phyloP scores from a whole-genome alignment of 2,797 vertebrate species.

The Alca torda region DNA sequence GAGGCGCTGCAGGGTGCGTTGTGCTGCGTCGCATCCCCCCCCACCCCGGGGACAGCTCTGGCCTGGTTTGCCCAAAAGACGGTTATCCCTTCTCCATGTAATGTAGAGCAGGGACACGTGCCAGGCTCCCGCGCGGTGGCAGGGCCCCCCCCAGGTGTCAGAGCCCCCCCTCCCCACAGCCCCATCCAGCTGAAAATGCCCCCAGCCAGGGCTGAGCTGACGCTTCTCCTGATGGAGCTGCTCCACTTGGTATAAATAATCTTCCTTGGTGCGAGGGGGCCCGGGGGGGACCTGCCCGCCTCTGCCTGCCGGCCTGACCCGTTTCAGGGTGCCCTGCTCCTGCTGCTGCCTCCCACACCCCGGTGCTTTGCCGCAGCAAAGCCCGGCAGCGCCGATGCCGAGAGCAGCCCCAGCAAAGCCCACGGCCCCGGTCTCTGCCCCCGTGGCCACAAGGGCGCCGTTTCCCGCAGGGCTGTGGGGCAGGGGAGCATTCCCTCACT shows the following conservation, averaged over 20 bases:
- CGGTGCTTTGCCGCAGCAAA: neutral
- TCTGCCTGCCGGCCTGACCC: neutral
- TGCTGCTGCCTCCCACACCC: rapidly evolving
- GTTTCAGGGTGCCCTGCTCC: neutral
- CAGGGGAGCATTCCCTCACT: rapidly evolving
- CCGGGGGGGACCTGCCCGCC: rapidly evolving
- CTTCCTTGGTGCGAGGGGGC: neutral
- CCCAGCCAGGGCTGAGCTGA: neutral
- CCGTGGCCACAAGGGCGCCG: rapidly evolving
- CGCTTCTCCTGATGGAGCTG: neutral
- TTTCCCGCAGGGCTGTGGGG: neutral
- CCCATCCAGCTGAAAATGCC: neutral
- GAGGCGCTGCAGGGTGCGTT: rapidly evolving
- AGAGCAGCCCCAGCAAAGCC: neutral
- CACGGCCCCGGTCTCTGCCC: neutral
- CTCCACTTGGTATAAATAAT: slow-evolving; percentile 43
- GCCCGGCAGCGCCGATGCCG: rapidly evolving
- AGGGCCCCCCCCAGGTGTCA: rapidly evolving
- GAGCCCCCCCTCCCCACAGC: neutral
- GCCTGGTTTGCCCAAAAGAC: neutral
- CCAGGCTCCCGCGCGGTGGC: rapidly evolving
- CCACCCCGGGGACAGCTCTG: neutral
- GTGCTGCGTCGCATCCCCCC: rapidly evolving
- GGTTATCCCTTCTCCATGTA: rapidly evolving
- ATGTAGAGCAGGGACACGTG: neutral